Evolutionary conservation across 2,888 invertebrate genomes (phyloP).

Genomic region (Cephus spinipes): DNA sequence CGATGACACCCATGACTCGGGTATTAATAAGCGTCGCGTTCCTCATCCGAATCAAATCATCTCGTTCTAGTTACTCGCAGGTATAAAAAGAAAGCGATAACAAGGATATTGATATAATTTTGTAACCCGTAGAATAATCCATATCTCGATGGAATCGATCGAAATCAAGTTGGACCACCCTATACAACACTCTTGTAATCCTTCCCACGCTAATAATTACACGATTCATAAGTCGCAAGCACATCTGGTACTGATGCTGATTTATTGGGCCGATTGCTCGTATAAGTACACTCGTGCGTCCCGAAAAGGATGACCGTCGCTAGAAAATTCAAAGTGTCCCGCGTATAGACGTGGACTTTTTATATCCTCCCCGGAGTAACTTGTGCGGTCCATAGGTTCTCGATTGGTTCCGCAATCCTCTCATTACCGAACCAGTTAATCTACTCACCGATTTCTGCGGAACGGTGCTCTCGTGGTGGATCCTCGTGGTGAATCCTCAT

Average conservation of each 20-base stretch:
- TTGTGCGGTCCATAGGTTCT: background rate
- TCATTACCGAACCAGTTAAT: slow-evolving; percentile 41
- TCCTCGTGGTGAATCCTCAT: background rate
- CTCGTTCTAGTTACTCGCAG: background rate
- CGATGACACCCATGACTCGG: slow-evolving; percentile 40
- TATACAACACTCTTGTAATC: background rate
- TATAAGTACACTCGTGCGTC: background rate
- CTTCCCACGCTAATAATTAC: background rate
- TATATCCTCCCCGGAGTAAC: background rate
- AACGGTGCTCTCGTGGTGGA: background rate
- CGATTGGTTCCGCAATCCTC: slow-evolving; percentile 39
- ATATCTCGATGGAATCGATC: background rate
- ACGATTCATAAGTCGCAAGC: background rate
- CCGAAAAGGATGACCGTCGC: background rate
- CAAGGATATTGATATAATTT: background rate
- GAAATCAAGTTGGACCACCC: background rate
- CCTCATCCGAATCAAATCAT: background rate
- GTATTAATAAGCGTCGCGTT: slow-evolving; percentile 43
- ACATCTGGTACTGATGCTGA: background rate
- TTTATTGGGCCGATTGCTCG: background rate
- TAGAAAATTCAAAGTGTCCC: slow-evolving; percentile 6
- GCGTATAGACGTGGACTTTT: background rate
- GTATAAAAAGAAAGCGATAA: background rate
- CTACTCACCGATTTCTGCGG: slow-evolving; percentile 3
- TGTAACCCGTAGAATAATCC: background rate